phyloP scores from a whole-genome alignment of 1,140 invertebrate genomes.

The Bombus sibiricus region DNA sequence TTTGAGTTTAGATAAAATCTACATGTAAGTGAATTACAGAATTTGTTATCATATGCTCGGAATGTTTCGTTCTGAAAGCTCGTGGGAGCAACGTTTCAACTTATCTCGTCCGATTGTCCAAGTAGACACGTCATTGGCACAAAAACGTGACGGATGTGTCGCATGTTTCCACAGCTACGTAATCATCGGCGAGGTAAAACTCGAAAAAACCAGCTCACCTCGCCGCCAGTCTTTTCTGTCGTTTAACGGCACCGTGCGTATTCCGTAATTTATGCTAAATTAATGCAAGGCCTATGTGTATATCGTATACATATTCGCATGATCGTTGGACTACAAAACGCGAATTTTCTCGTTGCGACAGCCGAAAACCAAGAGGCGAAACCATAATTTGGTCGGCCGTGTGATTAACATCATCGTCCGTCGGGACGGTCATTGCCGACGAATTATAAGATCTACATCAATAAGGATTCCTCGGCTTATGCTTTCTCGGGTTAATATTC shows the following conservation, averaged over 20 bases:
- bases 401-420: slow-evolving; percentile 17
- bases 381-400: slow-evolving; percentile 14
- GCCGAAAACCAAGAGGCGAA: not conserved
- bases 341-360: not conserved
- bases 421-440: slow-evolving; percentile 30
- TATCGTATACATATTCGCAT: not conserved
- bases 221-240: not conserved
- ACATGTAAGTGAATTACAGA: not conserved
- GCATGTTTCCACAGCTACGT: slow-evolving; percentile 10
- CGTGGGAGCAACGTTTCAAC: not conserved
- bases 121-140: not conserved
- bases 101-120: not conserved
- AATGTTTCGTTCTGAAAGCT: not conserved
- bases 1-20: no score
- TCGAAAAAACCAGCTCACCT: not conserved
- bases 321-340: not conserved
- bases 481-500: slow-evolving; percentile 43
- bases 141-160: slow-evolving; percentile 11
- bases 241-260: slow-evolving; percentile 1
- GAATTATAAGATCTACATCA: slow-evolving; percentile 39
- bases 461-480: slow-evolving; percentile 48
- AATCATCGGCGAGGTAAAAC: slow-evolving; percentile 7
- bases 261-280: slow-evolving; percentile 25
- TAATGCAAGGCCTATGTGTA: not conserved
- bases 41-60: not conserved